Conservation (phyloP, 1,140 invertebrate species). For the Rhizoglyphus robini region DNA sequence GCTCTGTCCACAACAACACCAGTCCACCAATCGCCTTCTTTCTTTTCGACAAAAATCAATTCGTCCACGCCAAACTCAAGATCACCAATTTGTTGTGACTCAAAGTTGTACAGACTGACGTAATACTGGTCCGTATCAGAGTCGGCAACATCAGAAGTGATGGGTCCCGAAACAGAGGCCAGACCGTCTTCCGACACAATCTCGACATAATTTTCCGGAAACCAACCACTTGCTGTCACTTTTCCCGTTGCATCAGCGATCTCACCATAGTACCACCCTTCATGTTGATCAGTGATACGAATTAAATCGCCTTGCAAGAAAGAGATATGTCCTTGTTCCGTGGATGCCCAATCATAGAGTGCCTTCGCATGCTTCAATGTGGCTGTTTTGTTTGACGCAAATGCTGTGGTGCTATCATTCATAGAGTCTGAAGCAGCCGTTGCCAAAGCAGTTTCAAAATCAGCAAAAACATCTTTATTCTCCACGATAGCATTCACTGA, state of each 20-base stretch:
- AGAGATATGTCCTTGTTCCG: conserved; percentile 49
- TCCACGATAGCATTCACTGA: conserved; percentile 12
- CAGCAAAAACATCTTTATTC: background rate
- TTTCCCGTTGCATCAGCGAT: conserved; percentile 29
- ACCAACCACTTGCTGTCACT: conserved; percentile 45
- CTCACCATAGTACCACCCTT: conserved; percentile 55
- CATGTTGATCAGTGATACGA: conserved; percentile 49
- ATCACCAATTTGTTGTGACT: conserved; percentile 76
- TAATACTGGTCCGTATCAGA: conserved; percentile 49
- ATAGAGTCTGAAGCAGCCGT: background rate
- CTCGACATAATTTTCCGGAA: conserved; percentile 53
- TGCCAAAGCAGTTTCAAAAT: background rate
- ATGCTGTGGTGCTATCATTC: background rate
- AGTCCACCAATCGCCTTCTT: conserved; percentile 97
- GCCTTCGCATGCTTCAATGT: conserved; percentile 37
- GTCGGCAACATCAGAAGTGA: background rate
- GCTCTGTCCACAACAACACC: conserved; percentile 58
- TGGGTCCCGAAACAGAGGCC: background rate
- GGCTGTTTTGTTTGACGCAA: background rate
- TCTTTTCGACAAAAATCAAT: conserved; percentile 65
- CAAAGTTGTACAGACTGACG: conserved; percentile 48
- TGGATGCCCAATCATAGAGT: conserved; percentile 49
- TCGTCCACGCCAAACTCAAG: conserved; percentile 81
- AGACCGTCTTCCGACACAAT: background rate
- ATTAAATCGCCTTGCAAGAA: conserved; percentile 54